phyloP scores from a whole-genome alignment of 1,140 invertebrate species.

The Drosophila guanche region DNA sequence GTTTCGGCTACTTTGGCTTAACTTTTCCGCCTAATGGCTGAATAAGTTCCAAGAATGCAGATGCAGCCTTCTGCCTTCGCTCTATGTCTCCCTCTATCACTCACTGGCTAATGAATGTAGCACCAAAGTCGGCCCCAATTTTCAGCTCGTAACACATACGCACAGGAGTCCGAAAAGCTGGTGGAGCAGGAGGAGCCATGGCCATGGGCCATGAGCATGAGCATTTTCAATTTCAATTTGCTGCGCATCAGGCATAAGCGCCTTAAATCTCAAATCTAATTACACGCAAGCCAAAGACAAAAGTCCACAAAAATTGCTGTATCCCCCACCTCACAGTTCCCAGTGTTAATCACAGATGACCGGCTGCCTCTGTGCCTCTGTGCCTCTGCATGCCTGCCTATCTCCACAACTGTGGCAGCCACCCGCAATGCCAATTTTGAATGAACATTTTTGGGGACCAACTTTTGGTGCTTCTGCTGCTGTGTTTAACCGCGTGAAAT shows the following conservation, averaged over 20 bases:
- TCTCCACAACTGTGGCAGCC: neutral
- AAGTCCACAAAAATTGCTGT: conserved; percentile 60
- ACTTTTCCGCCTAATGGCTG: conserved; percentile 66
- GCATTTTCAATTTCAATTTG: conserved; percentile 59
- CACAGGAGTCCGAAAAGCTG: neutral
- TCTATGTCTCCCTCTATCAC: too few species aligned
- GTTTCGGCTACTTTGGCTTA: conserved; percentile 51
- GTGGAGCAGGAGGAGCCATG: too few species aligned
- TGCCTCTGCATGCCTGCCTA: neutral
- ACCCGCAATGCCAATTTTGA: conserved; percentile 52
- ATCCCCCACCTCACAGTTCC: neutral
- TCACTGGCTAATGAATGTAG: conserved; percentile 9
- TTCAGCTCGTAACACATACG: conserved; percentile 17
- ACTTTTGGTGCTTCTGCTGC: conserved; percentile 51
- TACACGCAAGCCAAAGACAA: conserved; percentile 71
- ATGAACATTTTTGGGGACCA: conserved; percentile 34
- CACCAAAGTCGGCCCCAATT: too few species aligned
- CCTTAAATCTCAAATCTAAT: conserved; percentile 78
- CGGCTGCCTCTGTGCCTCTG: conserved; percentile 31
- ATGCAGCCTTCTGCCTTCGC: neutral
- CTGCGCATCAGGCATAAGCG: conserved; percentile 57
- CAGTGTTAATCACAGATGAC: conserved; percentile 72
- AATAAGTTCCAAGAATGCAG: conserved; percentile 61
- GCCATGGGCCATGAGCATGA: conserved; percentile 2
- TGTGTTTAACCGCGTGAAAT: conserved; percentile 81